These are phyloP conservation scores for Ptilodon capucinus DNA, from an alignment of 2,888 invertebrate genomes.

Conservation along the genomic window DNA sequence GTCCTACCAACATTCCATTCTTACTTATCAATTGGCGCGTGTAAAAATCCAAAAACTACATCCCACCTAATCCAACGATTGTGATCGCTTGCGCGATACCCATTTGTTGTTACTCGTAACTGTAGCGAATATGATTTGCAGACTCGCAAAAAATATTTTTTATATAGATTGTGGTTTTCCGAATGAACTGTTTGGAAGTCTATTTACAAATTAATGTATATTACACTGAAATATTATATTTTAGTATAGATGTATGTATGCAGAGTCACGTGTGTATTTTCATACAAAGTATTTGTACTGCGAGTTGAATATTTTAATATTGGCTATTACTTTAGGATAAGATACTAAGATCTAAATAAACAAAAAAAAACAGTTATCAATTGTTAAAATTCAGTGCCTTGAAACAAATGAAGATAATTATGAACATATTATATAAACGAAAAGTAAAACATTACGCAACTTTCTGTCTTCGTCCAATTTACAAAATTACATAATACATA, in stretches of 20 bases:
- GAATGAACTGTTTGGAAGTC: slow-evolving; percentile 56
- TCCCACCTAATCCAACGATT: slow-evolving; percentile 71
- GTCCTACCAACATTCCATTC: slow-evolving; percentile 70
- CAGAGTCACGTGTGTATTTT: slow-evolving; percentile 79
- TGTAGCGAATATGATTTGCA: slow-evolving; percentile 57
- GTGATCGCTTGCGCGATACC: slow-evolving; percentile 51
- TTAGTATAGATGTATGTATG: slow-evolving; percentile 77
- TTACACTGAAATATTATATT: slow-evolving; percentile 71
- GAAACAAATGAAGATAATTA: slow-evolving; percentile 65
- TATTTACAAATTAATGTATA: slow-evolving; percentile 78
- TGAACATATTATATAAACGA: slow-evolving; percentile 64
- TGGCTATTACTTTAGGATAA: slow-evolving; percentile 78
- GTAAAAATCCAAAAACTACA: slow-evolving; percentile 66
- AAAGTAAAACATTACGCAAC: slow-evolving; percentile 44
- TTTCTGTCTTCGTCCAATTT: slow-evolving; percentile 55
- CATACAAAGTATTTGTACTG: slow-evolving; percentile 76
- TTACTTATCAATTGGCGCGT: slow-evolving; percentile 61
- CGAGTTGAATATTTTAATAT: slow-evolving; percentile 75
- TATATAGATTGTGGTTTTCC: slow-evolving; percentile 71
- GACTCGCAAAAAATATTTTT: slow-evolving; percentile 67
- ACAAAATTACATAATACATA: slow-evolving; percentile 37
- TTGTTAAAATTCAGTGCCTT: slow-evolving; percentile 78
- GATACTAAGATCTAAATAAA: slow-evolving; percentile 66
- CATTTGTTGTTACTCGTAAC: slow-evolving; percentile 47
- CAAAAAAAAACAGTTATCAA: slow-evolving; percentile 68